Evolutionary conservation across 2,113 vertebrate species (phyloP), one percentile per base, ranked within the genome.

Genomic region (Amblyopsis rosae): DNA sequence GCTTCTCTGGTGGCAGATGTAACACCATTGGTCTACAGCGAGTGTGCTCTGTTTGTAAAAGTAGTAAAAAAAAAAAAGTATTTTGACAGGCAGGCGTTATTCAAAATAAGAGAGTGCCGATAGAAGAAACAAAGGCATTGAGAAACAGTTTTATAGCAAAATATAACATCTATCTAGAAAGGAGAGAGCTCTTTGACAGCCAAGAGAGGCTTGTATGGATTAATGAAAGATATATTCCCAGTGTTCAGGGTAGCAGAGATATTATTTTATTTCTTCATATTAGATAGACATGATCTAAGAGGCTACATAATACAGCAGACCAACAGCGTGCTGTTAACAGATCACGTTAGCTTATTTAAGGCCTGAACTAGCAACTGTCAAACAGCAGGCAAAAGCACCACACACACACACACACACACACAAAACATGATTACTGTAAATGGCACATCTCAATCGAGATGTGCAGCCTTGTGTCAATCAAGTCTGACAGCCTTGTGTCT

Each of bases 41-140:
- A 86, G 73, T 59, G 53, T 12, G 55, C 65, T 87, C 17, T 82
- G 86, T 85, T 91, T 82, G 73, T 76, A 50, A 55, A 86, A 72
- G 70, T 41, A 41, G 35, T 41, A 41, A 41, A 41, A 41, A 41
- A 41, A 63, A 70, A 60, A 45, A 62, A 77, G n/a, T 51, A 76
- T 50, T 49, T 48, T 80, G 75, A 86, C 78, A 81, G 73, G 55
- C 6, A 65, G 69, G 80, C 2, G 26, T 26, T 26, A 85, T 87
- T 90, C 75, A 82, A 80, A 77, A 85, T 72, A 84, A 82, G 82
- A 80, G 19, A 49, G 58, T 64, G 69, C 73, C 64, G 49, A 75
- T 73, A 71, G 73, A 68, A 75, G 80, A 66, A 82, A 80, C 74
- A 74, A 87, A 87, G 62, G 65, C 58, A 75, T 50, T 59, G 74